phyloP scores from a whole-genome alignment of 2,797 vertebrate species.

The Numenius phaeopus region DNA sequence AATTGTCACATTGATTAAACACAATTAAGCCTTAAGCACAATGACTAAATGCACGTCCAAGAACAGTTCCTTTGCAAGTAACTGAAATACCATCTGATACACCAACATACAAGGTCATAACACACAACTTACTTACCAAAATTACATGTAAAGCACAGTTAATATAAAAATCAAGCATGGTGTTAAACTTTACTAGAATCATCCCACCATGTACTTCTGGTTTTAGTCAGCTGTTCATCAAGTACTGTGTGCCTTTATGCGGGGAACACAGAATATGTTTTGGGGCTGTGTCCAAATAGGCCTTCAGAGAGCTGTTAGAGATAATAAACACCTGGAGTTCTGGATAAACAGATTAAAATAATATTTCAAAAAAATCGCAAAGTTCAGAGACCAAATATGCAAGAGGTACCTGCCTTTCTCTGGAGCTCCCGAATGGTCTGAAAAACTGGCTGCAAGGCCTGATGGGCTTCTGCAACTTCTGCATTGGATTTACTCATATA shows the following conservation, averaged over 20 bases:
- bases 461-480: slow-evolving; percentile 93
- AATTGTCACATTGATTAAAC: not conserved
- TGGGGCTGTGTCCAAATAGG: not conserved
- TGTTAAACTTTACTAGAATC: not conserved
- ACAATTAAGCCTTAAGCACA: not conserved
- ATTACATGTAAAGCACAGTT: not conserved
- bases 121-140: not conserved
- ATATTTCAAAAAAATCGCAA: not conserved
- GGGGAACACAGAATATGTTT: not conserved
- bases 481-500: slow-evolving; percentile 98
- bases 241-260: not conserved
- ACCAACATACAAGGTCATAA: not conserved
- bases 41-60: not conserved
- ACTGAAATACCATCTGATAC: not conserved
- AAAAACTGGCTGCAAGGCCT: slow-evolving; percentile 91
- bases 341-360: not conserved
- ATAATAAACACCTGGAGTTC: not conserved
- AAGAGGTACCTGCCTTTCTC: slow-evolving; percentile 84
- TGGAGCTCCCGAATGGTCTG: slow-evolving; percentile 94
- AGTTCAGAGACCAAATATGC: not conserved
- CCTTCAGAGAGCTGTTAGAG: not conserved
- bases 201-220: not conserved
- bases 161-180: not conserved
- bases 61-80: not conserved
- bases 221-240: not conserved